Conservation (phyloP, 2,888 invertebrate species). For the Pristionchus maxplancki region DNA sequence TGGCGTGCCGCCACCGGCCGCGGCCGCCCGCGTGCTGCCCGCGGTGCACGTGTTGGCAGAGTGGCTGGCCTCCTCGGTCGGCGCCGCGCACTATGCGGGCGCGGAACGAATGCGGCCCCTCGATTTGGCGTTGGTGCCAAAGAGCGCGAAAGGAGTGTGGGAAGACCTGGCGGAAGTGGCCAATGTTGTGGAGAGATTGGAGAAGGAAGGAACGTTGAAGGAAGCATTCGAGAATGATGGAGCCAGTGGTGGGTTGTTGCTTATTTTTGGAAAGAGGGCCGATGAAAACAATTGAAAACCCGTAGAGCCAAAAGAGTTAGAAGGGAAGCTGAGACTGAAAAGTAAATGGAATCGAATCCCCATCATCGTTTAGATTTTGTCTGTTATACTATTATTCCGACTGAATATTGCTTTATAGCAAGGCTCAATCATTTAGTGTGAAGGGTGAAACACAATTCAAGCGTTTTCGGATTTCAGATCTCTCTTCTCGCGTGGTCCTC, state of each 20-base stretch:
- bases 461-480: neutral
- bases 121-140: neutral
- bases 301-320: neutral
- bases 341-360: neutral
- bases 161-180: slow-evolving; percentile 25
- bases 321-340: neutral
- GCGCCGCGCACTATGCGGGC: neutral
- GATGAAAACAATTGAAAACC: too few relatives aligned
- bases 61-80: slow-evolving; percentile 34
- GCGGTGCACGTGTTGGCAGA: slow-evolving; percentile 36
- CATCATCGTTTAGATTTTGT: too few relatives aligned
- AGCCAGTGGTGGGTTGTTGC: slow-evolving; percentile 1
- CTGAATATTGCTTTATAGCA: too few relatives aligned
- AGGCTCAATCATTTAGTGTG: too few relatives aligned
- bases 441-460: too few relatives aligned
- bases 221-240: slow-evolving; percentile 34
- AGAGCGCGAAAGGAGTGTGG: neutral
- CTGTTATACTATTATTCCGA: too few relatives aligned
- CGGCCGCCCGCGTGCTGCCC: slow-evolving; percentile 38
- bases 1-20: neutral
- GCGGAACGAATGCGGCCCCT: slow-evolving; percentile 34
- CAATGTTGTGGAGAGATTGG: slow-evolving; percentile 41
- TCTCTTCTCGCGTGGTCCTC: neutral
- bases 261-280: neutral
- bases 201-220: slow-evolving; percentile 2